Base-by-base conservation (phyloP, 2,113 vertebrate genomes). In the Pavo muticus region DNA sequence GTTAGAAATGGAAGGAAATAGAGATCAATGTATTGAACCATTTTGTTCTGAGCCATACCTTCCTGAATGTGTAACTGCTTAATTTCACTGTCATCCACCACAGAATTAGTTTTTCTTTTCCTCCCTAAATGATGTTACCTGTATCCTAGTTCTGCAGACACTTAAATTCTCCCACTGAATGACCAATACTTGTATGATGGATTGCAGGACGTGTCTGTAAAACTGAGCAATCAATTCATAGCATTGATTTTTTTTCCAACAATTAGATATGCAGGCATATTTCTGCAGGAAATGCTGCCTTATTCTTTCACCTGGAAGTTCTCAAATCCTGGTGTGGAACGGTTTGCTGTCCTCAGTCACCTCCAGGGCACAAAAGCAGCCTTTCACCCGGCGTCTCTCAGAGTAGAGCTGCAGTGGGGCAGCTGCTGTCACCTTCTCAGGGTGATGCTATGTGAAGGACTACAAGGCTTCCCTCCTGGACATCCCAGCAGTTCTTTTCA, bases 61-160 rank as follows among this genome's bases (percentile, higher is more conserved):
- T 90, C 80, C 54, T 63, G 75, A 88, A 83, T 77, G 42, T 59
- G 25, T 83, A 78, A 92, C 69, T 96, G 70, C 90, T 68, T 61
- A 18, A 17, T 13, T 91, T 87, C 56, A 72, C 59, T 54, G 1
- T 92, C 56, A 2, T 73, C 84, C 45, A 40, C n/a, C 86, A 16
- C 14, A 48, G 69, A 83, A 81, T 87, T 85, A 32, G 17, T 56
- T 80, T 70, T 6, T 0, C 57, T 20, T 37, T 56, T 72, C 27
- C 42, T 72, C 30, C 50, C 30, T 79, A 80, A 47, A 63, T 86
- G 87, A 13, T 91, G 82, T 96, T 74, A 50, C 86, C 67, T 78
- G 3, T 70, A 32, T 77, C 24, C 52, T 59, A 24, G 50, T 74
- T 85, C 85, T 92, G 65, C 57, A 95, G 65, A 40, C 19, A 3